Base-by-base conservation (phyloP, 2,888 invertebrate species). In the Drosophila atripex region DNA sequence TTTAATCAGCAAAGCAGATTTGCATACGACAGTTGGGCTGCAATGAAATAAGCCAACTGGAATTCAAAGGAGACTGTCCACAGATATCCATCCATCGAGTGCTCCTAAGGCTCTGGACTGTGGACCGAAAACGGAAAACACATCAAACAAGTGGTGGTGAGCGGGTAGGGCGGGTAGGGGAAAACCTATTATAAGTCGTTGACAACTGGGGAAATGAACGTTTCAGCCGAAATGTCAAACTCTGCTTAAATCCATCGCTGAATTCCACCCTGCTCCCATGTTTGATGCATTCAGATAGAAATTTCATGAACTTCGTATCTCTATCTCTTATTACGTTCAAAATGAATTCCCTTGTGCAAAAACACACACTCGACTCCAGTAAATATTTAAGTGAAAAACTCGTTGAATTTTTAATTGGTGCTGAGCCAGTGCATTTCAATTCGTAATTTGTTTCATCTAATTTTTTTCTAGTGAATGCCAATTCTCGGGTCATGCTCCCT, bases 1-100 rank as follows among this genome's bases (percentile, higher is more conserved):
- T 85, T 85, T 84, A 84, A 84, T 84, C 83, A 84, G 83, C 71
- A 83, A 78, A 78, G 73, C 77, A 80, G 85, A 84, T 84, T 85
- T 83, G 77, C 83, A 83, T 84, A 74, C 72, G 71, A 80, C 80
- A 70, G 73, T 66, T 69, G 68, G 71, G 71, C 56, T 69, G 71
- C 70, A 77, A 74, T 83, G 83, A 77, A 84, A 74, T 80, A 84
- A 83, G 78, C 85, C 83, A 78, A 83, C 73, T 82, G 84, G 84
- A 84, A 82, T 78, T 78, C 77, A 83, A 78, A 73, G 69, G 71
- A 35, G 69, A 28, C 11, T 51, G 71, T 51, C 69, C 71, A 57
- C 55, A 61, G 73, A 73, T 61, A 66, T 35, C 49, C 71, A 72
- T 69, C 63, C 75, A 66, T 66, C 49, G 65, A 70, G 63, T 71